Conservation (phyloP, 2,113 vertebrate species). For the Malurus melanocephalus region DNA sequence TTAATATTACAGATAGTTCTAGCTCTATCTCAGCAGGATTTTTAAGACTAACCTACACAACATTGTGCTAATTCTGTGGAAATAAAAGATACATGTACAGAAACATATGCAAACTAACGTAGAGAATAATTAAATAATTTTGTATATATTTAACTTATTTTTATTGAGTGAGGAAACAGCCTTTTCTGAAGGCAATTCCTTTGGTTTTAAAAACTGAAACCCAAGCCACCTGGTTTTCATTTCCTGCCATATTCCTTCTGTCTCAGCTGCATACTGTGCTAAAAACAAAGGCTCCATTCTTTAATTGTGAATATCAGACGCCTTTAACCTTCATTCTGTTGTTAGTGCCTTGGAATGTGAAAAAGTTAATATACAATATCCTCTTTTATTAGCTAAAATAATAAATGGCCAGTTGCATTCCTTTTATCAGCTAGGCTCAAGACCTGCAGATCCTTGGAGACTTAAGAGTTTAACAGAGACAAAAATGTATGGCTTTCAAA, state of each 20-base stretch:
- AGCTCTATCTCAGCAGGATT: neutral
- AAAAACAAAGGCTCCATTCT: constrained; percentile 57
- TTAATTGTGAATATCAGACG: constrained; percentile 12
- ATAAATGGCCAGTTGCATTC: constrained; percentile 21
- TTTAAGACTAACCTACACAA: neutral
- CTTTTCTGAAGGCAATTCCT: constrained; percentile 28
- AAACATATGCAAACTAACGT: neutral
- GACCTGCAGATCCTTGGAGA: neutral
- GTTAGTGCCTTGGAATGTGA: constrained; percentile 18
- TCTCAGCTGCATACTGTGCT: neutral
- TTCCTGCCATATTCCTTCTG: constrained; percentile 51
- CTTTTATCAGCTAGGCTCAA: constrained; percentile 34
- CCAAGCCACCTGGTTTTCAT: constrained; percentile 60
- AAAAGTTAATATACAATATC: constrained; percentile 56
- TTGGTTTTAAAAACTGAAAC: constrained; percentile 31
- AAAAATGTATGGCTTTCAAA: neutral
- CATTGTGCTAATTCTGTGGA: neutral
- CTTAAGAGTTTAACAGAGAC: neutral
- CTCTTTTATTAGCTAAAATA: constrained; percentile 43
- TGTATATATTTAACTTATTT: neutral
- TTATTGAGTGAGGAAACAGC: constrained; percentile 19
- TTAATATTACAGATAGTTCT: neutral
- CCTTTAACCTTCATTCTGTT: constrained; percentile 9
- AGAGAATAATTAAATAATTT: neutral
- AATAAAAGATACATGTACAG: neutral